Conservation (phyloP, 2,113 vertebrate genomes). For the Lepus americanus region DNA sequence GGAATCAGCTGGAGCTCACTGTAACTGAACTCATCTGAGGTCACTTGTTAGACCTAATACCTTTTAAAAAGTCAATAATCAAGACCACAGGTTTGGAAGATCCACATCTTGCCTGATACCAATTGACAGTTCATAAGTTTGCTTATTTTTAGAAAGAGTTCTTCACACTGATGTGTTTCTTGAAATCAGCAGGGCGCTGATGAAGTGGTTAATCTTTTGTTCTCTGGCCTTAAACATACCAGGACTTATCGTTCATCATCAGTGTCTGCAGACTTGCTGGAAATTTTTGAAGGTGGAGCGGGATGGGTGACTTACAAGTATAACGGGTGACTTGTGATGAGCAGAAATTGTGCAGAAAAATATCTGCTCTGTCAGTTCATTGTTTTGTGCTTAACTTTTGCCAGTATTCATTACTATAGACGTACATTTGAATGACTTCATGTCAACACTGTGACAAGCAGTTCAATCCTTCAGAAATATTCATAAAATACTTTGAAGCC, state of each 20-base stretch:
- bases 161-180: conserved; percentile 46
- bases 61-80: conserved; percentile 71
- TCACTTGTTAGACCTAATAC: conserved; percentile 62
- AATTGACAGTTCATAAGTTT: neutral
- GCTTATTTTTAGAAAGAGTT: conserved; percentile 60
- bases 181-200: conserved; percentile 28
- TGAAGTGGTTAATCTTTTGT: conserved; percentile 77
- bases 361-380: conserved; percentile 41
- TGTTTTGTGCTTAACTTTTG: conserved; percentile 76
- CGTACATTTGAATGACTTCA: conserved; percentile 67
- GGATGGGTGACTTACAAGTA: conserved; percentile 46
- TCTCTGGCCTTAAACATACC: conserved; percentile 29
- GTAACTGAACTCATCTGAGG: conserved; percentile 26
- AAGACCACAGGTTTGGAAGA: conserved; percentile 26
- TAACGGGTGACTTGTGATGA: conserved; percentile 74
- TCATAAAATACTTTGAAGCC: conserved; percentile 59
- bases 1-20: conserved; percentile 29
- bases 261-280: conserved; percentile 41
- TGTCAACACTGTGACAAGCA: conserved; percentile 63
- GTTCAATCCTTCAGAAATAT: conserved; percentile 64
- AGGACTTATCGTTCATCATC: conserved; percentile 69
- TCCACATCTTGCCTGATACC: conserved; percentile 48
- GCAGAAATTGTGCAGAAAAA: conserved; percentile 59
- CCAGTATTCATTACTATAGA: conserved; percentile 64
- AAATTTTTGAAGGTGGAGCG: neutral